Base-by-base conservation (phyloP, 1,140 invertebrate genomes). In the Augochlora pura region DNA sequence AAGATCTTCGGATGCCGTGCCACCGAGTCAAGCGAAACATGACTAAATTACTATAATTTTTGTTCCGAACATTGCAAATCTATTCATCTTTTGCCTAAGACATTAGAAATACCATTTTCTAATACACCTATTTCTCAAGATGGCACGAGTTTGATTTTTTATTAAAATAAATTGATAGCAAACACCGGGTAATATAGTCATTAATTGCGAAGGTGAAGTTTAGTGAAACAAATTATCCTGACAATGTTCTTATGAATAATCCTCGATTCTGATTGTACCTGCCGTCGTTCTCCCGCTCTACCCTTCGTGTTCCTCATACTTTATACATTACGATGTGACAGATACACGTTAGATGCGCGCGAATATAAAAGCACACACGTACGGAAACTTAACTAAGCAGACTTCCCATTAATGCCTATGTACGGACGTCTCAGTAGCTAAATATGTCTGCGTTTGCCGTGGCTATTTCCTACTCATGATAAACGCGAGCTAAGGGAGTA, bases 401-500 rank as follows among this genome's bases (percentile, higher is more conserved):
- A 23, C 59, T 71, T 68, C 49, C 72, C 54, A 38, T 71, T 42
- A 76, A 21, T 42, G 42, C 67, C 68, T 72, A 74, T 62, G 25
- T 27, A 76, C 60, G 52, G 39, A 23, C 39, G 78, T 75, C 59
- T 32, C 46, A 38, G 54, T 23, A 59, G 65, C 75, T 87, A 87
- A 87, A 85, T 87, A 83, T 85, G 85, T 85, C 75, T 46, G 49
- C 67, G 76, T 80, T 59, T 80, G 75, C 72, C 32, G 63, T 21
- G 67, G 77, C 80, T 83, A 87, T 87, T 87, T 85, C 83, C 76
- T 85, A 83, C 76, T 77, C 74, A 60, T 79, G 64, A 87, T 80
- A 83, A 79, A 83, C 54, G 27, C 32, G 18, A 78, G 72, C 74
- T 25, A 59, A 86, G 52, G 80, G 57, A 21, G 39, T 16, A 69